These are phyloP conservation scores for Sapayoa aenigma DNA, from an alignment of 2,113 vertebrate species.

Conservation along the genomic window DNA sequence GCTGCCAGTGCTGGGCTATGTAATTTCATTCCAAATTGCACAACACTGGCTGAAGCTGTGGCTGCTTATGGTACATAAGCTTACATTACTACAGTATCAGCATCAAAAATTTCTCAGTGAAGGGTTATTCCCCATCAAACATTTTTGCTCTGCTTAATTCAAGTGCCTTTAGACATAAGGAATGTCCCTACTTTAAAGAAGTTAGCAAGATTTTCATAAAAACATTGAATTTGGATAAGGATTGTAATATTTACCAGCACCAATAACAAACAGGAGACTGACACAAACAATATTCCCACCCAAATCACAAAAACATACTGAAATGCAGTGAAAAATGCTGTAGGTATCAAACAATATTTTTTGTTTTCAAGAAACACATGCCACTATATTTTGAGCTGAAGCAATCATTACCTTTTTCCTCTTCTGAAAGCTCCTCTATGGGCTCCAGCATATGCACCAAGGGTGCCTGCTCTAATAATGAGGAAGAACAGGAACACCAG, in stretches of 20 bases:
- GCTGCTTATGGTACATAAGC: background rate
- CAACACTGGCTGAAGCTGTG: background rate
- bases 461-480: conserved; percentile 82
- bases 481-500: conserved; percentile 71
- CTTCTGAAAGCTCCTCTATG: conserved; percentile 94
- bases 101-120: background rate
- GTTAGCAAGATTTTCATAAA: background rate
- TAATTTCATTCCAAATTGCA: background rate
- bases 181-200: background rate
- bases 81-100: background rate
- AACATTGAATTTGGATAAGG: background rate
- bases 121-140: background rate
- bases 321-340: background rate
- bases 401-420: conserved; percentile 89
- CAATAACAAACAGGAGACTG: background rate
- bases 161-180: background rate
- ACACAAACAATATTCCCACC: background rate
- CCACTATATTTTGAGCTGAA: background rate
- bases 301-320: background rate
- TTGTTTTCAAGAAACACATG: background rate
- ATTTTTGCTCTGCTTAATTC: background rate
- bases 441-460: conserved; percentile 87
- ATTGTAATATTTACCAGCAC: background rate
- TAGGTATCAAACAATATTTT: background rate
- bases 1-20: background rate